Conservation (phyloP, 2,888 invertebrate genomes). For the Zeuzera pyrina region DNA sequence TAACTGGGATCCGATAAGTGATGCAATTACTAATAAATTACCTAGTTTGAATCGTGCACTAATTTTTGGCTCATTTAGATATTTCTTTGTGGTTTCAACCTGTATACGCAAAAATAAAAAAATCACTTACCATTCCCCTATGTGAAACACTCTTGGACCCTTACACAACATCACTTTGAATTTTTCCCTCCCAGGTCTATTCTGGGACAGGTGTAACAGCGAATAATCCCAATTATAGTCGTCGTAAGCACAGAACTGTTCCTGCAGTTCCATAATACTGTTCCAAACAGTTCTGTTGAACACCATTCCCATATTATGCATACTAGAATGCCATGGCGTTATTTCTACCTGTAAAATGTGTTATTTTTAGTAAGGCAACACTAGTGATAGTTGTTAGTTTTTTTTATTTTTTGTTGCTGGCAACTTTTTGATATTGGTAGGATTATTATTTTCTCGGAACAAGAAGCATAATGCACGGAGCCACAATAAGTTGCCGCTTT, state of each 20-base stretch:
- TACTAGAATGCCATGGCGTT: conserved; percentile 95
- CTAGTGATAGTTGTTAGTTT: background rate
- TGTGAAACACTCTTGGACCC: conserved; percentile 97
- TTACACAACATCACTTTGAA: conserved; percentile 91
- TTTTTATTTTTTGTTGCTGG: no score
- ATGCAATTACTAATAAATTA: no score
- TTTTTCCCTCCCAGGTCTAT: conserved; percentile 79
- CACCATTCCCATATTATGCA: conserved; percentile 99
- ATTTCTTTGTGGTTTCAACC: no score
- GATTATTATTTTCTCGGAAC: no score
- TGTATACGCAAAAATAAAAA: background rate
- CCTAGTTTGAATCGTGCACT: no score
- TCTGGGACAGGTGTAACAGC: conserved; percentile 90
- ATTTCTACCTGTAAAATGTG: conserved; percentile 82
- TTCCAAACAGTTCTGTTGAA: conserved; percentile 92
- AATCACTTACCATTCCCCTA: conserved; percentile 93
- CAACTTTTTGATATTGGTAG: no score
- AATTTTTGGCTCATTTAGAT: no score
- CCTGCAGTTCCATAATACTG: conserved; percentile 83
- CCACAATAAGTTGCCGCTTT: no score
- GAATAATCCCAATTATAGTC: conserved; percentile 99
- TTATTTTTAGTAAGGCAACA: background rate
- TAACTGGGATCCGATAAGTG: no score
- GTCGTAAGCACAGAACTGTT: conserved; percentile 95
- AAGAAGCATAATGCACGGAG: no score